Evolutionary conservation across 2,888 invertebrate genomes (phyloP).

Genomic region (Mylabris sibirica): DNA sequence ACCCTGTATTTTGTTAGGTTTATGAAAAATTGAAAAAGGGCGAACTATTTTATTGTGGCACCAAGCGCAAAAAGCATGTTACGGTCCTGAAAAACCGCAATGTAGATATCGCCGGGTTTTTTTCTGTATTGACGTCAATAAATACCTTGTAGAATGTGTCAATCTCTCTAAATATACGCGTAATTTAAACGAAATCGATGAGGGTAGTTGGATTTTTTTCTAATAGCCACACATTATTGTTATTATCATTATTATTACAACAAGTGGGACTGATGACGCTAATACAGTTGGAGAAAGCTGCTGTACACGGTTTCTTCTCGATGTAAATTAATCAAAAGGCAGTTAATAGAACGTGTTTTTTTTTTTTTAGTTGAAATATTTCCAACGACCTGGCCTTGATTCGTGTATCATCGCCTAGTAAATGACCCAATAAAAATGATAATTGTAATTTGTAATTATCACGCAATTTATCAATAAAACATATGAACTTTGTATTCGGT

Average conservation of each 20-base stretch:
- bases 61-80: too few species aligned
- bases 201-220: not conserved
- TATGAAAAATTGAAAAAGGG: too few species aligned
- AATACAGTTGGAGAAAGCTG: not conserved
- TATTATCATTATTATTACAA: not conserved
- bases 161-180: not conserved
- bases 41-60: too few species aligned
- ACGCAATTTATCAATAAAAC: not conserved
- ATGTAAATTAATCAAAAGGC: not conserved
- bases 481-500: not conserved
- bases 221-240: not conserved
- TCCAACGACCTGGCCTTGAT: not conserved
- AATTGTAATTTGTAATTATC: not conserved
- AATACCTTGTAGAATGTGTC: conserved; percentile 11
- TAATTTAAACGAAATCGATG: not conserved
- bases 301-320: not conserved
- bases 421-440: conserved; percentile 1
- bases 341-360: not conserved
- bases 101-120: not conserved
- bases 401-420: conserved; percentile 13
- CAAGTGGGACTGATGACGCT: not conserved
- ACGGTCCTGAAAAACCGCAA: too few species aligned
- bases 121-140: conserved; percentile 2
- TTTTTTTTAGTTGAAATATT: not conserved
- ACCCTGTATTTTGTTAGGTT: too few species aligned